Evolutionary conservation across 2,888 invertebrate species (phyloP).

Genomic region (Strigamia transsilvanica): DNA sequence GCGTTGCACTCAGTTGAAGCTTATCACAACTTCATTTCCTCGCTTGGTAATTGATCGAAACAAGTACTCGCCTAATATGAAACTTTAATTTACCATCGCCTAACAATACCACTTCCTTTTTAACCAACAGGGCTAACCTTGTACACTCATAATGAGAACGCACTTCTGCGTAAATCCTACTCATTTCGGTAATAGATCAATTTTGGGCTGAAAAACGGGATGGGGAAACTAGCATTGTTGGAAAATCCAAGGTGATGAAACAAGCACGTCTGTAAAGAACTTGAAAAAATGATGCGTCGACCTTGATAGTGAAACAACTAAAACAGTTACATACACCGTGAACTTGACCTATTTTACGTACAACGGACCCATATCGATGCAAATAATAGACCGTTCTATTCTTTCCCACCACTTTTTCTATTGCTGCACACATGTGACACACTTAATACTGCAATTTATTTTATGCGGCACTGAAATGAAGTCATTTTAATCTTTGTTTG

Average conservation of each 20-base stretch:
- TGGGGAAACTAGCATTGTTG: not conserved
- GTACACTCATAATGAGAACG: constrained; percentile 25
- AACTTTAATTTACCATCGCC: constrained; percentile 30
- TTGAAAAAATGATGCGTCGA: constrained; percentile 19
- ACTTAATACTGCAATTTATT: not conserved
- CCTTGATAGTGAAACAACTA: constrained; percentile 24
- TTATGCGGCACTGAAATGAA: not conserved
- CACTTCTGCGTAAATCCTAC: constrained; percentile 30
- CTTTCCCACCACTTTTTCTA: constrained; percentile 1
- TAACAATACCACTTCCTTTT: constrained; percentile 30
- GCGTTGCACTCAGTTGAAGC: constrained; percentile 20
- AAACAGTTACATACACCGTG: constrained; percentile 8
- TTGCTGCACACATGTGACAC: not conserved
- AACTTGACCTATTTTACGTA: constrained; percentile 15
- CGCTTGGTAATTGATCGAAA: constrained; percentile 26
- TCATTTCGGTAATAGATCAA: constrained; percentile 1
- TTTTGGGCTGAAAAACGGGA: not conserved
- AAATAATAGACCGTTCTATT: not conserved
- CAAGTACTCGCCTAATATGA: constrained; percentile 26
- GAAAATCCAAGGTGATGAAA: not conserved
- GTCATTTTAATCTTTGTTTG: not conserved
- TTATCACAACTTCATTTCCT: constrained; percentile 16
- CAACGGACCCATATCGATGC: constrained; percentile 25
- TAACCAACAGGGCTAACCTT: constrained; percentile 6
- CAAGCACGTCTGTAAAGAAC: not conserved